phyloP scores from a whole-genome alignment of 2,113 vertebrate genomes.

The Gymnogyps californianus region DNA sequence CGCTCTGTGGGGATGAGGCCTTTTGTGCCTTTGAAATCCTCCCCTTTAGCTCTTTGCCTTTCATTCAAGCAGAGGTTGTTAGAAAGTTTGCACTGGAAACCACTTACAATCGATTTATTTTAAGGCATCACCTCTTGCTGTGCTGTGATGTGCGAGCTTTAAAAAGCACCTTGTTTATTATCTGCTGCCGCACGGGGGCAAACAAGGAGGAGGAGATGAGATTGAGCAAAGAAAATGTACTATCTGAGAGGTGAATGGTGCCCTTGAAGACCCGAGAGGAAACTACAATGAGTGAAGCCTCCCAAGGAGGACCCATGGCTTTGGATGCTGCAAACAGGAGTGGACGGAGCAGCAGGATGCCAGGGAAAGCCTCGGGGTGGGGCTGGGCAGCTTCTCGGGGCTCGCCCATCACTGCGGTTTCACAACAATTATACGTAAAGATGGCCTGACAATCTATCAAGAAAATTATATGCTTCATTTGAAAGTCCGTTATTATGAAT shows the following conservation, averaged over 20 bases:
- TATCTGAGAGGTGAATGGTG: not conserved
- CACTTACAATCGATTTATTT: constrained; percentile 29
- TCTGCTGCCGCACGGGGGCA: not conserved
- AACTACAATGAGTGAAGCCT: not conserved
- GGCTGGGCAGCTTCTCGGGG: not conserved
- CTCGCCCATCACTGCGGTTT: not conserved
- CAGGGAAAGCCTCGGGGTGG: not conserved
- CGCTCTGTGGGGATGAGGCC: not conserved
- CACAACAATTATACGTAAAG: not conserved
- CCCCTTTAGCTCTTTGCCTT: not conserved
- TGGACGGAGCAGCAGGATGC: not conserved
- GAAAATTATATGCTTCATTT: not conserved
- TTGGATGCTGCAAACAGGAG: not conserved
- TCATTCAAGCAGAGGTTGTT: not conserved
- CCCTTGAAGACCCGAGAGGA: not conserved
- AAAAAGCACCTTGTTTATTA: constrained; percentile 34
- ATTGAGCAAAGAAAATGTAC: not conserved
- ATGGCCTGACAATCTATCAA: not conserved
- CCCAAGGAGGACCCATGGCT: not conserved
- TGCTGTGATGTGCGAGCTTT: not conserved
- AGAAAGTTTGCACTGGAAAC: constrained; percentile 16
- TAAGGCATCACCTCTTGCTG: constrained; percentile 50
- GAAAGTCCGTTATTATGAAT: not conserved
- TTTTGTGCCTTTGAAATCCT: not conserved
- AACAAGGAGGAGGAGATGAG: not conserved